Evolutionary conservation across 2,888 invertebrate species (phyloP), one percentile per base, ranked within the genome.

Genomic region (Aelia acuminata): DNA sequence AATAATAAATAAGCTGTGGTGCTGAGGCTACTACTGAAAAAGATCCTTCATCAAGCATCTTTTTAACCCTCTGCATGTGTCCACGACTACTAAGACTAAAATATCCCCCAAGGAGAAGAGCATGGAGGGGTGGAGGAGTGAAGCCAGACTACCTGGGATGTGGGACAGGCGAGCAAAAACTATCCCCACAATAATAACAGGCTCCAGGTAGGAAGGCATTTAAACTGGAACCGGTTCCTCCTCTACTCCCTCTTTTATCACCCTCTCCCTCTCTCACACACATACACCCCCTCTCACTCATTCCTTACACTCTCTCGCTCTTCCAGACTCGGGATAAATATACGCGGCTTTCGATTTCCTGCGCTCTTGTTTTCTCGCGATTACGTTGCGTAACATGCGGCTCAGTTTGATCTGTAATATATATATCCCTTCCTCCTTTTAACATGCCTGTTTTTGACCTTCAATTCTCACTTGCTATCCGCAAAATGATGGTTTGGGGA

Each of bases 121-220:
- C 8, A n/a, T n/a, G 26, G 13, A 11, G 53, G 26, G 26, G 26
- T 26, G 57, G 57, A 13, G 26, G 0, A 53, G 53, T 8, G 53
- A 53, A 53, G 53, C 5, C 22, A n/a, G 53, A 70, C 75, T 75
- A 75, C 75, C 75, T 75, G 75, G 22, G 75, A 75, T 75, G 75
- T 75, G 75, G 75, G 75, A 35, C 75, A 75, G 57, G 26, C 26
- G 22, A 20, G 75, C 75, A 75, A 75, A 75, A 75, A 75, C 75
- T 75, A 43, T 43, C 75, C 75, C 75, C 22, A 39, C 75, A 39
- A 35, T 75, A 75, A 75, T 75, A 75, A 75, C 75, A 75, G 75
- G 75, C 31, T 47, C 84, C 48, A 50, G 50, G 84, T 84, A 49
- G 84, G 50, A 84, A 49, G 84, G 35, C 49, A 48, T 50, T 84